Evolutionary conservation across 2,888 invertebrate species (phyloP), one percentile per base, ranked within the genome.

Genomic region (Harpalus rubripes): DNA sequence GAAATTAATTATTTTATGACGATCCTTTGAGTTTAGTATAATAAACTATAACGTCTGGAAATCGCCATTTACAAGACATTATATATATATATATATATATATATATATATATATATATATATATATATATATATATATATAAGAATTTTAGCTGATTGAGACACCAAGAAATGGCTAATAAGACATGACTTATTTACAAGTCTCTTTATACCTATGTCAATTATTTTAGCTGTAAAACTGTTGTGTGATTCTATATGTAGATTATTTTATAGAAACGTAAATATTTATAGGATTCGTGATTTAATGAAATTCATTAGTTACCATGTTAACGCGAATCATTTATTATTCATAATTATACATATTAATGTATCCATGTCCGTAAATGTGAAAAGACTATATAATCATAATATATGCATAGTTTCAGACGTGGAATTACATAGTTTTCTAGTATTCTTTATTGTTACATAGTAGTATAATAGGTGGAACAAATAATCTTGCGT

Each of bases 341-440:
- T 68, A 68, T 68, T 68, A 68, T 68, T 15, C n/a, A 68, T 68
- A 39, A 68, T 68, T 26, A 68, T 68, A 68, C 68, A 68, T 39
- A 68, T 68, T 68, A 68, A 68, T 68, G 39, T 7, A 68, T 32
- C 68, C 68, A 32, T 68, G 15, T 68, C 68, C 68, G 68, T 68
- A 68, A 68, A 68, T 68, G 68, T 39, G 68, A 26, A 68, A 2
- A 68, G 68, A 68, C 68, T 68, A 32, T 68, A 32, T 39, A 68
- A 68, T 68, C 41, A 68, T 68, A 39, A 68, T 32, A 15, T 68
- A 68, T 68, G 15, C 15, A 39, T 39, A 41, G 68, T 12, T n/a
- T 39, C 15, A 68, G 4, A 15, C 7, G 10, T 39, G 32, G 32
- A 32, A 8, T 68, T 39, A 68, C 39, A 39, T 68, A 15, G 32